Percentiles rank a stretch among this genome's conserved stretches.
These are phyloP conservation scores for Perca schrenkii DNA, from an alignment of 2,113 vertebrate species.

Conservation along the genomic window DNA sequence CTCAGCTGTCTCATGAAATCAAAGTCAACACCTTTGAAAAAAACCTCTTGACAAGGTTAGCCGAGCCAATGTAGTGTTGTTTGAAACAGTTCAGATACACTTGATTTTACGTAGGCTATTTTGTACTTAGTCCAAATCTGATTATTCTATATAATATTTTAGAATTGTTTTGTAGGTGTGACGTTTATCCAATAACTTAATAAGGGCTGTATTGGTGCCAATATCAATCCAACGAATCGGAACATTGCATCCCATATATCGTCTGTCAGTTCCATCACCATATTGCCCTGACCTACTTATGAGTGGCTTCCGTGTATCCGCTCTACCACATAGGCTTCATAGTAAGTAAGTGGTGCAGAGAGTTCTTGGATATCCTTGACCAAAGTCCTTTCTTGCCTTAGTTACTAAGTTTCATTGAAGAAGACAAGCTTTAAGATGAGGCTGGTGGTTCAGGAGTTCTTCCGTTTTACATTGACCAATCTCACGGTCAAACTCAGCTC, in stretches of 20 bases:
- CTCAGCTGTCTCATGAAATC: slow-evolving; percentile 37
- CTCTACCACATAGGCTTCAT: neutral
- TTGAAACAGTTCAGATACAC: neutral
- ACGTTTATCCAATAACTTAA: neutral
- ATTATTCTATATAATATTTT: neutral
- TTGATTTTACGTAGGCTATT: neutral
- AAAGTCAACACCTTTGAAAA: slow-evolving; percentile 31
- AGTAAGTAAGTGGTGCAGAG: too few relatives aligned
- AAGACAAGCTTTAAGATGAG: neutral
- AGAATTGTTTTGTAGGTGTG: neutral
- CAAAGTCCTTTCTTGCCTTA: neutral
- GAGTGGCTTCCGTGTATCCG: neutral
- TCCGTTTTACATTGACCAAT: neutral
- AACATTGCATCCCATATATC: neutral
- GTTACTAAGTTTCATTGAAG: neutral
- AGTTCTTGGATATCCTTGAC: neutral
- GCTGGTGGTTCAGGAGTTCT: neutral
- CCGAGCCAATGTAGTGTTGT: neutral
- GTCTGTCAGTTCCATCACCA: neutral
- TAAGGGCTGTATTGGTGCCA: neutral
- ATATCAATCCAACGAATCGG: neutral
- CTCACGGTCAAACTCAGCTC: neutral
- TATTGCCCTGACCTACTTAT: neutral
- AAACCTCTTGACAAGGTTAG: neutral
- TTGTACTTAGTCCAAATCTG: neutral